These are phyloP conservation scores for Eupeodes latifasciatus DNA, from an alignment of 2,888 invertebrate species.

Conservation along the genomic window DNA sequence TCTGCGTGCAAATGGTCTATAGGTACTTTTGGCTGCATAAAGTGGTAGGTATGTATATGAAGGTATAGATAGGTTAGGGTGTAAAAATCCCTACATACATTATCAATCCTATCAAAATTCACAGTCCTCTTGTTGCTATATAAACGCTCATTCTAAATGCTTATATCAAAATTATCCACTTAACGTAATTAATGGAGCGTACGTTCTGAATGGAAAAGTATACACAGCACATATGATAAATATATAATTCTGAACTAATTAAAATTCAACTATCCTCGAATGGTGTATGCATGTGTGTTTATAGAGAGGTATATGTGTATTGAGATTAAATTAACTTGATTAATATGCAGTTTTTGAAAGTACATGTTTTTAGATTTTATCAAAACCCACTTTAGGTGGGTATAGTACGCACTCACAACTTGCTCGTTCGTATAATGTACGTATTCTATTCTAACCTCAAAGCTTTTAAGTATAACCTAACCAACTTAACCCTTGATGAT, in stretches of 20 bases:
- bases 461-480: constrained; percentile 14
- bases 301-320: not conserved
- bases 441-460: constrained; percentile 2
- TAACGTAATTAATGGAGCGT: constrained; percentile 21
- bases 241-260: constrained; percentile 9
- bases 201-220: constrained; percentile 5
- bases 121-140: not conserved
- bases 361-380: constrained; percentile 13
- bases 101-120: not conserved
- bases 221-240: not conserved
- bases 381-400: not conserved
- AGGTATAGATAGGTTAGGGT: too few relatives aligned
- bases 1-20: too few relatives aligned
- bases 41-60: too few relatives aligned
- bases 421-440: too few relatives aligned
- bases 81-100: too few relatives aligned
- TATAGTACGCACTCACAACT: not conserved
- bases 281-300: too few relatives aligned
- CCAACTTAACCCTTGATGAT: constrained; percentile 5
- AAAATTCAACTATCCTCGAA: constrained; percentile 20
- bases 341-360: constrained; percentile 48
- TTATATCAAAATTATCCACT: constrained; percentile 25
- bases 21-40: too few relatives aligned
- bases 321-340: constrained; percentile 59
- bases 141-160: not conserved